Evolutionary conservation across 2,888 invertebrate species (phyloP).

Genomic region (Notocelia uddmanniana): DNA sequence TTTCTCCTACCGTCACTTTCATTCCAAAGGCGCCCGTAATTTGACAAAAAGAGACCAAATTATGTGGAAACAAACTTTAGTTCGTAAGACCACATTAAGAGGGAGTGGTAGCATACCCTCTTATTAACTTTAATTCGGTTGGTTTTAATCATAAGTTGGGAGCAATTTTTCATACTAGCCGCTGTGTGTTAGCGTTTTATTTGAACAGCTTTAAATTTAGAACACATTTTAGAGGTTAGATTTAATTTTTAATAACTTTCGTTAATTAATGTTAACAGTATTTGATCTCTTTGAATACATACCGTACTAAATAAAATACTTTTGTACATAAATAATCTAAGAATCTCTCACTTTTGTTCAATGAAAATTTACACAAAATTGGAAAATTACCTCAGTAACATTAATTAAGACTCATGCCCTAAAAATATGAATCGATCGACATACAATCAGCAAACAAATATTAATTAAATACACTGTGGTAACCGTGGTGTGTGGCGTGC

Average conservation of each 20-base stretch:
- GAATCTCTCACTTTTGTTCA: not conserved
- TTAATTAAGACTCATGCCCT: too few species aligned
- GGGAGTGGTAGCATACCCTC: conserved; percentile 76
- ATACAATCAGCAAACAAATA: too few species aligned
- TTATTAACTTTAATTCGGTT: conserved; percentile 76
- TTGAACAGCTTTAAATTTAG: conserved; percentile 47
- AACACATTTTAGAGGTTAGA: conserved; percentile 14
- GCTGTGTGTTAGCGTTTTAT: conserved; percentile 52
- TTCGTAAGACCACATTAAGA: conserved; percentile 69
- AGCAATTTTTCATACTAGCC: conserved; percentile 65
- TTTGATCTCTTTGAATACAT: not conserved
- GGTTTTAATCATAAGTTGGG: conserved; percentile 72
- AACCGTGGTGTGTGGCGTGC: too few species aligned
- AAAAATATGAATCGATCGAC: too few species aligned
- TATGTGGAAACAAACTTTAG: conserved; percentile 62
- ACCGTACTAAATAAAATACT: too few species aligned
- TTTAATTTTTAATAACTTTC: not conserved
- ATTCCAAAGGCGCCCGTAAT: conserved; percentile 39
- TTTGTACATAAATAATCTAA: not conserved
- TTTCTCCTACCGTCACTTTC: conserved; percentile 55
- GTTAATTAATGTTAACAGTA: not conserved
- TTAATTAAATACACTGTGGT: too few species aligned
- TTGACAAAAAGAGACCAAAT: conserved; percentile 60
- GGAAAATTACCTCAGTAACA: not conserved
- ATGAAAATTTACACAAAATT: not conserved